These are phyloP conservation scores for Erpetoichthys calabaricus DNA, from an alignment of 2,797 vertebrate genomes.

Conservation along the genomic window DNA sequence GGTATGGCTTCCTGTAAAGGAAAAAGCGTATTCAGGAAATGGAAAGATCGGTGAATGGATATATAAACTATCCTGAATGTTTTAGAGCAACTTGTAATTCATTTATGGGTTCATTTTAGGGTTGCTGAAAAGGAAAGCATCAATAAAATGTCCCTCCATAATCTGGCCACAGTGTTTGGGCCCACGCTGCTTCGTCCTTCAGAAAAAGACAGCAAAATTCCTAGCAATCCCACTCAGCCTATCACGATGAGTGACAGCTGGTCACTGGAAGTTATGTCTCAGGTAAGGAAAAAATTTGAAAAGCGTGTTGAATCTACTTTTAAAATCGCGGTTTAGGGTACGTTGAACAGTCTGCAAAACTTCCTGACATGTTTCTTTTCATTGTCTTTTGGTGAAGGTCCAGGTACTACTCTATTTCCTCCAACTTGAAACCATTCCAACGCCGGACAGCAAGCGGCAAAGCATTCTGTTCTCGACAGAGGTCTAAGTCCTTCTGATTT, in stretches of 20 bases:
- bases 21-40: too few species aligned
- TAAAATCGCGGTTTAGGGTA: neutral
- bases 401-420: constrained; percentile 89
- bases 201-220: constrained; percentile 85
- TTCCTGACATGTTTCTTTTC: neutral
- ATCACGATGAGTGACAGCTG: constrained; percentile 87
- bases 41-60: too few species aligned
- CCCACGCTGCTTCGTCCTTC: constrained; percentile 84
- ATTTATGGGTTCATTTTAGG: constrained; percentile 32
- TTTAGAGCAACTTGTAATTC: too few species aligned
- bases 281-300: constrained; percentile 45
- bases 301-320: neutral
- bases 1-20: too few species aligned
- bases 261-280: constrained; percentile 91
- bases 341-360: too few species aligned
- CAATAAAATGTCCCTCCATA: constrained; percentile 94
- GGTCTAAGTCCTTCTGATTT: constrained; percentile 48
- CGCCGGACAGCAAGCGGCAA: constrained; percentile 86
- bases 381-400: constrained; percentile 43
- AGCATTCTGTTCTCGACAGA: constrained; percentile 84
- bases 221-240: constrained; percentile 72
- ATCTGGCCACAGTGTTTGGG: constrained; percentile 85
- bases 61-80: too few species aligned
- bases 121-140: constrained; percentile 76
- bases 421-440: constrained; percentile 77